These are phyloP conservation scores for Sclerodermus sp. DNA, from an alignment of 2,888 invertebrate genomes.

Conservation along the genomic window DNA sequence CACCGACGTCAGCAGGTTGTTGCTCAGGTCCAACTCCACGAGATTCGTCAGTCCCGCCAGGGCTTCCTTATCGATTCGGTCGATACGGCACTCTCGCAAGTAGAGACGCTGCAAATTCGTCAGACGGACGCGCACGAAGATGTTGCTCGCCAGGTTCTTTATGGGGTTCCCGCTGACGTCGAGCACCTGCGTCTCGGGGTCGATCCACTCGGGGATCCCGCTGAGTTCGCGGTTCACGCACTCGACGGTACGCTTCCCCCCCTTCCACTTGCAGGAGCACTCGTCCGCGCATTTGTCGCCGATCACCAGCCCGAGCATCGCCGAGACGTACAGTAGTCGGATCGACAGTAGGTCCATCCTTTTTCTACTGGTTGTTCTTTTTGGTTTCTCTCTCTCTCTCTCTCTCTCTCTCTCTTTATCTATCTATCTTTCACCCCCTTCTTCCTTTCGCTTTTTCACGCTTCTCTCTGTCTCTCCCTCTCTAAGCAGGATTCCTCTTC, in stretches of 20 bases:
- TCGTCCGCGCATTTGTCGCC: slow-evolving; percentile 52
- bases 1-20: slow-evolving; percentile 78
- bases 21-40: slow-evolving; percentile 85
- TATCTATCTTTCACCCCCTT: slow-evolving; percentile 1
- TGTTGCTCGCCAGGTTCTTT: slow-evolving; percentile 79
- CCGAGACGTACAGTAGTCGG: neutral
- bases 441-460: slow-evolving; percentile 10
- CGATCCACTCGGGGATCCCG: slow-evolving; percentile 82
- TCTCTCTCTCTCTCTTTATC: slow-evolving; percentile 4
- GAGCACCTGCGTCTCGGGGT: slow-evolving; percentile 87
- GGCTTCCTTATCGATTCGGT: slow-evolving; percentile 82
- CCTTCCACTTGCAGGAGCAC: slow-evolving; percentile 92
- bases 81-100: slow-evolving; percentile 80
- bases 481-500: neutral
- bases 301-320: slow-evolving; percentile 31
- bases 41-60: slow-evolving; percentile 86
- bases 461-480: slow-evolving; percentile 13
- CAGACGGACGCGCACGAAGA: slow-evolving; percentile 78
- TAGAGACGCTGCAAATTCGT: slow-evolving; percentile 86
- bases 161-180: slow-evolving; percentile 88
- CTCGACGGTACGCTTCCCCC: slow-evolving; percentile 90
- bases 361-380: slow-evolving; percentile 9
- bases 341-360: neutral
- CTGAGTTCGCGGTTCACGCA: slow-evolving; percentile 83
- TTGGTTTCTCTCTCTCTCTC: slow-evolving; percentile 1